A percentile compares a stretch with the other conserved stretches of the same genome.
Evolutionary conservation across 2,113 vertebrate species (phyloP).

Genomic region (Coracopsis vasa): DNA sequence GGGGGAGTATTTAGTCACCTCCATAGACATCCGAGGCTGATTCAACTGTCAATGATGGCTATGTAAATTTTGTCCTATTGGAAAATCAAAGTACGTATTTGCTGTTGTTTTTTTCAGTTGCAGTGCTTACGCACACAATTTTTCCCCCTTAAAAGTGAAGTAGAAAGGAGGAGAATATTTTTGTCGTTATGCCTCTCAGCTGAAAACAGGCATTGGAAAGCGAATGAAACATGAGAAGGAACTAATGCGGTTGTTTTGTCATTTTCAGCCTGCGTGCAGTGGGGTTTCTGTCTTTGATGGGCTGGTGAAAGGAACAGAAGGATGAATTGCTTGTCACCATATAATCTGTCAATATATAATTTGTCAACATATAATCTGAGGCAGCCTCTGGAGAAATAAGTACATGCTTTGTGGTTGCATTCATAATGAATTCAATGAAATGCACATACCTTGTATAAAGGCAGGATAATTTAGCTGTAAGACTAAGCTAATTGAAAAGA

Average conservation of each 20-base stretch:
- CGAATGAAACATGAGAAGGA: neutral
- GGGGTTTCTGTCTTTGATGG: neutral
- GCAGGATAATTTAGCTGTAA: neutral
- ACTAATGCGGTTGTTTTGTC: slow-evolving; percentile 1
- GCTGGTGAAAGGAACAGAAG: neutral
- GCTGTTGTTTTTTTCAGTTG: neutral
- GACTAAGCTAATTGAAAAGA: neutral
- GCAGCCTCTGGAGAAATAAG: neutral
- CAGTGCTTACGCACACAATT: neutral
- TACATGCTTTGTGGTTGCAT: neutral
- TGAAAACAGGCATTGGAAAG: neutral
- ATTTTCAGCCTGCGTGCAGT: neutral
- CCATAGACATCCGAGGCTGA: neutral
- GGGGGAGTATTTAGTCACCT: neutral
- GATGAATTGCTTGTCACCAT: neutral
- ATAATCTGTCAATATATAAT: slow-evolving; percentile 23
- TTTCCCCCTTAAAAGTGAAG: neutral
- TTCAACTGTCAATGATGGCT: neutral
- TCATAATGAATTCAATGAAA: neutral
- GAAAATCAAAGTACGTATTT: neutral
- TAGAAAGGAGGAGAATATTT: neutral
- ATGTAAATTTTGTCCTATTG: neutral
- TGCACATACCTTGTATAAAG: neutral
- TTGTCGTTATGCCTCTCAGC: neutral
- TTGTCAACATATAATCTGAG: slow-evolving; percentile 23